Evolutionary conservation across 2,888 invertebrate genomes (phyloP).

Genomic region (Amphipoea oculea): DNA sequence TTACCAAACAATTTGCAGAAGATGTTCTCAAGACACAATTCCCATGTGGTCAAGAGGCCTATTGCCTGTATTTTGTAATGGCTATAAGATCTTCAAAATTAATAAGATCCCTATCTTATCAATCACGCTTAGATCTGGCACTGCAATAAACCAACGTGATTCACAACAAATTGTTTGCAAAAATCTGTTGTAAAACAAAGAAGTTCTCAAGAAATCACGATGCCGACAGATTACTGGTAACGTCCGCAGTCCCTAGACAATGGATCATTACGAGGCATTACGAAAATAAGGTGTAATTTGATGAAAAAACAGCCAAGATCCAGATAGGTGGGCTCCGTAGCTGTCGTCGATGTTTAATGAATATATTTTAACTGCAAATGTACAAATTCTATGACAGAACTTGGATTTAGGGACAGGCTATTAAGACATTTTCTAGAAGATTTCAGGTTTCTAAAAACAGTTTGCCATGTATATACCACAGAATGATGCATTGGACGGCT

Average conservation of each 20-base stretch:
- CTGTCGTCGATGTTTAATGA: background rate
- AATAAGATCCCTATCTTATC: constrained; percentile 40
- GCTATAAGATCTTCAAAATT: constrained; percentile 2
- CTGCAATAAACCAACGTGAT: constrained; percentile 33
- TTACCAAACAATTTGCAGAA: background rate
- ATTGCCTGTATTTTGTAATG: constrained; percentile 16
- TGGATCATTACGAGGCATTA: constrained; percentile 66
- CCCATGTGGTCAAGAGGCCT: constrained; percentile 20
- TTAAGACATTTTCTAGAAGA: background rate
- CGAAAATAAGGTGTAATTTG: constrained; percentile 72
- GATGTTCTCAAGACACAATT: constrained; percentile 2
- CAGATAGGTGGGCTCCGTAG: constrained; percentile 39
- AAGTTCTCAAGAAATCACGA: constrained; percentile 51
- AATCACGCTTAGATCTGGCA: constrained; percentile 20
- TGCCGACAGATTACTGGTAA: constrained; percentile 53
- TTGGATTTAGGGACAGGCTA: background rate
- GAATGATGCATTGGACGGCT: background rate
- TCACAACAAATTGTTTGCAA: constrained; percentile 45
- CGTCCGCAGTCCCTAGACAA: constrained; percentile 63
- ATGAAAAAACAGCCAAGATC: constrained; percentile 41
- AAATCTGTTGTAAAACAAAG: constrained; percentile 55
- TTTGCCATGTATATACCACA: background rate
- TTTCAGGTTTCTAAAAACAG: background rate
- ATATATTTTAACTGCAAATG: background rate
- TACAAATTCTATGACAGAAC: background rate